Conservation (phyloP, 2,888 invertebrate genomes). For the Candidula unifasciata region DNA sequence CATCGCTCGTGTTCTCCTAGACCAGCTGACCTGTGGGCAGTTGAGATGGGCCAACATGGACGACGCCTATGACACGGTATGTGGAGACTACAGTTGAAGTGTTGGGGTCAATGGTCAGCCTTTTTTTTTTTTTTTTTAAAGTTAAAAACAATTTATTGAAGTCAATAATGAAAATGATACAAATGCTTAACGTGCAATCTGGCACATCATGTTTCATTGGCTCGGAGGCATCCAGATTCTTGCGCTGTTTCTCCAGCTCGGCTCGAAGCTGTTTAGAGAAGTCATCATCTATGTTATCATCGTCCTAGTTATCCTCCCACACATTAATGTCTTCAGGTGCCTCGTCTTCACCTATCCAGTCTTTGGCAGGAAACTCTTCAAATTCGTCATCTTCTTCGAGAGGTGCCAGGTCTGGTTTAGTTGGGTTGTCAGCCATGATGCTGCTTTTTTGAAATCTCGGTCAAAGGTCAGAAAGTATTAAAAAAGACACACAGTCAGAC, state of each 20-base stretch:
- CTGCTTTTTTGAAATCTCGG: no score
- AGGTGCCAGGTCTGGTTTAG: neutral
- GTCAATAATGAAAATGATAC: no score
- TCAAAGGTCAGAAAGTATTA: no score
- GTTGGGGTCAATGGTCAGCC: no score
- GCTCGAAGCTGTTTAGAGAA: slow-evolving; percentile 52
- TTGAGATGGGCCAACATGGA: slow-evolving; percentile 75
- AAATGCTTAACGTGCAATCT: neutral
- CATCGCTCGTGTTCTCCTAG: slow-evolving; percentile 65
- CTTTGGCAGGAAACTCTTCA: neutral
- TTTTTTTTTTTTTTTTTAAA: no score
- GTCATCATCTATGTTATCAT: neutral
- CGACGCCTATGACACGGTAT: slow-evolving; percentile 72
- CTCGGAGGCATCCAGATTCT: slow-evolving; percentile 66
- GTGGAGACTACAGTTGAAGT: no score
- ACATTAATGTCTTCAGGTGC: neutral
- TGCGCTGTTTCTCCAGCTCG: slow-evolving; percentile 72
- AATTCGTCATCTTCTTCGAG: neutral
- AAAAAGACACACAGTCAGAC: no score
- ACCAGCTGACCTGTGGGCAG: slow-evolving; percentile 77
- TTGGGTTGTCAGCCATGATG: neutral
- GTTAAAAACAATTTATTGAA: no score
- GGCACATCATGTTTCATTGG: slow-evolving; percentile 64
- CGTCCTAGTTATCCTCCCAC: neutral
- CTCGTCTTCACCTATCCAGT: neutral